Base-by-base conservation (phyloP, 2,888 invertebrate genomes). In the Cyrtodaria siliqua region DNA sequence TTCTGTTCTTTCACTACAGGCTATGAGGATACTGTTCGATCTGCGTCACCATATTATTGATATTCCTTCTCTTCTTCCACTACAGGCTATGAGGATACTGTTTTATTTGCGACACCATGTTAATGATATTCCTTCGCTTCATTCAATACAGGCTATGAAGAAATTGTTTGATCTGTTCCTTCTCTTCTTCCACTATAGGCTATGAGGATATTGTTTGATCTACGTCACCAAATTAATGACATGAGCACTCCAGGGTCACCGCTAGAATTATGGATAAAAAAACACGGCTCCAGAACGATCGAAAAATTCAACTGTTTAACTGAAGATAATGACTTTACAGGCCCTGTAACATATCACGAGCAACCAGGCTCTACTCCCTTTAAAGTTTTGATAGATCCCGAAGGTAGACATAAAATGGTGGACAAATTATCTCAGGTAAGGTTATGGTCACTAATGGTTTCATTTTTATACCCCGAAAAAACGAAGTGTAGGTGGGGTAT, bases 321-420 rank as follows among this genome's bases (percentile, higher is more conserved):
- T 40, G 73, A 81, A 64, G 79, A 73, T 6, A 79, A 79, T 18
- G 94, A 94, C 79, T 95, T 95, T 50, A 95, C 94, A 91, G 94
- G 96, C 86, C 97, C 97, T 0, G 94, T 98, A 89, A 90, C 96
- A 40, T 98, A 98, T 92, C 96, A 96, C 86, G 97, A 96, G 4
- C 97, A 98, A 94, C 97, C 97, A 6, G 96, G 97, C 0, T n/a
- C n/a, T n/a, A n/a, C n/a, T n/a, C n/a, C n/a, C n/a, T n/a, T n/a
- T n/a, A n/a, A n/a, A n/a, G n/a, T n/a, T n/a, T n/a, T n/a, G n/a
- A 98, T 99, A 84, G 99, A 99, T 93, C 97, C 97, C 0, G 98
- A 98, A 74, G 95, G 97, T 89, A 95, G 96, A 92, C 98, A 98
- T 93, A 95, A 95, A 63, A 94, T 96, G 72, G 97, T 97, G 93